Base-by-base conservation (phyloP, 2,797 vertebrate species). In the Myotis planiceps region DNA sequence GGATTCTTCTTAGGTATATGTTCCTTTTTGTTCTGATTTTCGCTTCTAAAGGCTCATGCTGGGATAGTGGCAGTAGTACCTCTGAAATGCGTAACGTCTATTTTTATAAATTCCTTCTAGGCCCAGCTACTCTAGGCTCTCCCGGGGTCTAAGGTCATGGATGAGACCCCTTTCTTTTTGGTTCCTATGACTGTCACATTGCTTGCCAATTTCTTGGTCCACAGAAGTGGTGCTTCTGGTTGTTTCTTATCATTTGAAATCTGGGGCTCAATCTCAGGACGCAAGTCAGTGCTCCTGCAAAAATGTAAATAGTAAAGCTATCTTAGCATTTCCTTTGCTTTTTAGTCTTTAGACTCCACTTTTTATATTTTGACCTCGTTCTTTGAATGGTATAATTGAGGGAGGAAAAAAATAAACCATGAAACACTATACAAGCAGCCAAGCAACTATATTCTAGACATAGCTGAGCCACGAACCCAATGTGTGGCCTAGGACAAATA, bases 291-390 rank as follows among this genome's bases (percentile, higher is more conserved):
- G 0, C 4, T 75, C 19, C 19, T 13, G 10, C 5, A n/a, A 81
- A 55, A 49, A 69, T 47, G n/a, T 19, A 23, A 42, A 66, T 3
- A 45, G 78, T 5, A 18, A 85, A 42, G 14, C 16, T 58, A 29
- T 49, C 1, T 0, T 37, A 47, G 18, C 5, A 19, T 83, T 80
- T 51, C 21, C 10, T 87, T 80, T 75, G 6, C 27, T 85, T 75
- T 10, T 72, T 19, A 2, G 53, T 47, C 60, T 58, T 58, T 80
- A 49, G 9, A 29, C 19, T 51, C 32, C 8, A 13, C 13, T 69
- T 71, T 91, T 75, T 58, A n/a, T 90, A 79, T 42, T 92, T 78
- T 23, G 25, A 68, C 13, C 32, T 90, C 66, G 16, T 72, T 71
- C 51, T 69, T 71, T 88, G 71, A 79, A 45, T 74, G 45, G 21